A percentile compares a stretch with the other conserved stretches of the same genome.
These are phyloP conservation scores for Himalopsyche phryganea DNA, from an alignment of 1,140 invertebrate species.

Conservation along the genomic window DNA sequence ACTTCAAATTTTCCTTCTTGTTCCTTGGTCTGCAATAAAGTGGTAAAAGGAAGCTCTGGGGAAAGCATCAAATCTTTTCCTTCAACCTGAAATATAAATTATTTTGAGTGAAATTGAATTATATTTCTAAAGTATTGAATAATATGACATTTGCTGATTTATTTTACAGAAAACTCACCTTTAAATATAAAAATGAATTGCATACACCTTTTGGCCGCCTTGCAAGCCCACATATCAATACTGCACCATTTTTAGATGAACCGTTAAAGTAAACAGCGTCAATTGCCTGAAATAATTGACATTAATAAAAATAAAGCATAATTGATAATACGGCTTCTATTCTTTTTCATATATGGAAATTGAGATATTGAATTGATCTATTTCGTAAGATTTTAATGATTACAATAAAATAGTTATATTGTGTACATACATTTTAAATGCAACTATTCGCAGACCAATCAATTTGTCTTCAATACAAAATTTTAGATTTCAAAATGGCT, in stretches of 20 bases:
- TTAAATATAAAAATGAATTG: slow-evolving; percentile 55
- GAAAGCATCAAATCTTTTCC: slow-evolving; percentile 59
- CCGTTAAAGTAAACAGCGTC: slow-evolving; percentile 61
- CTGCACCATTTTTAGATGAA: slow-evolving; percentile 47
- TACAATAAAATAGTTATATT: no score
- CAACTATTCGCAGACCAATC: no score
- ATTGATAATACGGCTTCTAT: no score
- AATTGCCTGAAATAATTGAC: slow-evolving; percentile 46
- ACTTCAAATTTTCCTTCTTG: slow-evolving; percentile 56
- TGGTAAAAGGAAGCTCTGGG: slow-evolving; percentile 60
- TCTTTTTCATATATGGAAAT: no score
- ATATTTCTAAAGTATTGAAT: slow-evolving; percentile 6
- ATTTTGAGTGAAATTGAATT: neutral
- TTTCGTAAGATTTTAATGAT: no score
- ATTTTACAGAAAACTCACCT: slow-evolving; percentile 43
- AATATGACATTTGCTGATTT: slow-evolving; percentile 32
- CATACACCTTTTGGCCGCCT: slow-evolving; percentile 47
- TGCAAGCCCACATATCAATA: slow-evolving; percentile 52
- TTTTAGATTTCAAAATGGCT: no score
- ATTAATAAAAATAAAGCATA: no score
- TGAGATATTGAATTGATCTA: no score
- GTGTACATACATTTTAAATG: no score
- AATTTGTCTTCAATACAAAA: no score
- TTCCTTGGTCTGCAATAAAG: slow-evolving; percentile 50
- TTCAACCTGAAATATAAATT: slow-evolving; percentile 44